These are phyloP conservation scores for Zeus faber DNA, from an alignment of 2,113 vertebrate genomes.

Conservation along the genomic window DNA sequence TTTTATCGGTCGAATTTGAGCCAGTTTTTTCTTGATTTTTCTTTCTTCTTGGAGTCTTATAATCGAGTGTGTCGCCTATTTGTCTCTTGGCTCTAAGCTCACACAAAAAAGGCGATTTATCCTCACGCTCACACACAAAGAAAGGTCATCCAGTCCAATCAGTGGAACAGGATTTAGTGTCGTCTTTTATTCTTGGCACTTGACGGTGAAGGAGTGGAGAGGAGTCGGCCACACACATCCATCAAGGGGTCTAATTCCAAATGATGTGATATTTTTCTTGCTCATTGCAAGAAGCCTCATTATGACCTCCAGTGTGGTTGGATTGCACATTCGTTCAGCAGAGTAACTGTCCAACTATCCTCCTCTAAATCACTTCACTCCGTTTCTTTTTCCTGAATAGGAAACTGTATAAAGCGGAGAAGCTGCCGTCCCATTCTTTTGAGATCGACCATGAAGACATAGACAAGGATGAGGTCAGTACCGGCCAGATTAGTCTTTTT, in stretches of 20 bases:
- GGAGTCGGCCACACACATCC: conserved; percentile 30
- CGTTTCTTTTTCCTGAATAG: conserved; percentile 59
- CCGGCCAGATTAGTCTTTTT: background rate
- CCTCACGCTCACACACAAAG: conserved; percentile 38
- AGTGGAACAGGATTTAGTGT: conserved; percentile 33
- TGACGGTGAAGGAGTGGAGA: conserved; percentile 36
- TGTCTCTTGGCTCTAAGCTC: conserved; percentile 1
- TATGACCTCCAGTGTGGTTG: no score
- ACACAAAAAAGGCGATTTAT: conserved; percentile 42
- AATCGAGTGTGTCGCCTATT: no score
- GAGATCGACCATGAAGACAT: conserved; percentile 96
- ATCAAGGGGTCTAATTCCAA: no score
- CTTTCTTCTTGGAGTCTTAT: no score
- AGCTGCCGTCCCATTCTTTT: conserved; percentile 93
- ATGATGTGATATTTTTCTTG: no score
- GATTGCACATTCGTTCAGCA: no score
- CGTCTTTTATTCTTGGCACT: conserved; percentile 46
- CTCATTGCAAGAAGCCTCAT: no score
- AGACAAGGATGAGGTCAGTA: conserved; percentile 95
- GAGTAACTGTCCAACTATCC: no score
- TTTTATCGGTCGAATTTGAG: no score
- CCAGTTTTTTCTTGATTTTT: no score
- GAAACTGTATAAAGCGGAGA: conserved; percentile 87
- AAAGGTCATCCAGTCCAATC: conserved; percentile 31
- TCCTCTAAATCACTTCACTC: background rate